Base-by-base conservation (phyloP, 2,888 invertebrate species). In the Pseudococcus jackbeardsleyi region DNA sequence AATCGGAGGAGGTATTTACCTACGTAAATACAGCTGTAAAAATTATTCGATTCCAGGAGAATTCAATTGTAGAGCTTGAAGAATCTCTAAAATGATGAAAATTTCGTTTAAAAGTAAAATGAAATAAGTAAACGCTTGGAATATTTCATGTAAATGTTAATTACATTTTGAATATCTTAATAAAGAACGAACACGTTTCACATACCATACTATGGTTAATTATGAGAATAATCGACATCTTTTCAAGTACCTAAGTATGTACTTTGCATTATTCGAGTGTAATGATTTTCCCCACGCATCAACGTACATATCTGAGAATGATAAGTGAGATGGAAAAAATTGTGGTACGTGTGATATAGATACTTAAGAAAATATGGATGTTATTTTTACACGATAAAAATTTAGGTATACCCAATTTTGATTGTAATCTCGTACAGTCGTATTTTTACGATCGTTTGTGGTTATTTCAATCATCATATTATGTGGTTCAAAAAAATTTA, bases 211-310 rank as follows among this genome's bases (percentile, higher is more conserved):
- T 59, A 19, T 59, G 1, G 59, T 59, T 59, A 59, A 59, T 59
- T 59, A n/a, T 19, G 59, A 59, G 59, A n/a, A n/a, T 59, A 59
- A 59, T 59, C 59, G 59, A 59, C 59, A 59, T 59, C 59, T 59
- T n/a, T 33, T 33, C 26, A 33, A 33, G 26, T 33, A 33, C 3
- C 0, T n/a, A n/a, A 15, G 3, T 50, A n/a, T 59, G 59, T n/a
- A 33, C 26, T 33, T 33, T 59, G 0, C 17, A 15, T 59, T 59
- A 15, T 59, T 59, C 4, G 9, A 42, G 9, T 42, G 9, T 42
- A 50, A 50, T 50, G 48, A n/a, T 59, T 59, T 59, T 59, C 50
- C 7, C 59, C 59, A 59, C 59, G 50, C 50, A 50, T 50, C 15
- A 50, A 50, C 17, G 50, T 50, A 50, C 17, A 15, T 17, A 42